Conservation (phyloP, 2,113 vertebrate genomes). For the Daubentonia madagascariensis region DNA sequence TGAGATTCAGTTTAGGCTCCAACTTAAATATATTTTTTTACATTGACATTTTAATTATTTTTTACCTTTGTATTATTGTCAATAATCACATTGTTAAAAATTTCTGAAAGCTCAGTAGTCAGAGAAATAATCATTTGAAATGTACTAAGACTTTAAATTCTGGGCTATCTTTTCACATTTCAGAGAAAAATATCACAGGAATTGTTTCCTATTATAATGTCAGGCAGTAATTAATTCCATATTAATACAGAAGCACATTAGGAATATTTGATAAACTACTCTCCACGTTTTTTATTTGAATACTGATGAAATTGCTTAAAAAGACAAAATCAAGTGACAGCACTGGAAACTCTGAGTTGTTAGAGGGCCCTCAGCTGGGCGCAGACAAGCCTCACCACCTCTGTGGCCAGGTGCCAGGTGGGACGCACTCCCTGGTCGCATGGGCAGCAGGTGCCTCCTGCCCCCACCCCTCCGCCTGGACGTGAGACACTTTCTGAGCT, state of each 20-base stretch:
- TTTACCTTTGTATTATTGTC: background rate
- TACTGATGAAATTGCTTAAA: background rate
- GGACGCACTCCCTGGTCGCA: too few relatives aligned
- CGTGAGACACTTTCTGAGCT: background rate
- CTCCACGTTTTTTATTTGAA: background rate
- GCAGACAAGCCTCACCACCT: too few relatives aligned
- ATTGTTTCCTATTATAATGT: background rate
- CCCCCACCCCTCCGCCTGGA: background rate
- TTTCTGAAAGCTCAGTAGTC: background rate
- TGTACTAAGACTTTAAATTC: background rate
- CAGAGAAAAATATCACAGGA: background rate
- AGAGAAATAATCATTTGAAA: background rate
- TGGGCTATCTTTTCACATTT: background rate
- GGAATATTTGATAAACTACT: background rate
- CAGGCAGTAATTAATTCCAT: slow-evolving; percentile 34
- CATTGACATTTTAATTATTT: background rate
- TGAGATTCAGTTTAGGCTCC: background rate
- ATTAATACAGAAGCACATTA: background rate
- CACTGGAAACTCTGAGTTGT: too few relatives aligned
- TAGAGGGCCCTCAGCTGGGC: background rate
- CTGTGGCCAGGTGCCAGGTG: too few relatives aligned
- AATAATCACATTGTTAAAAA: background rate
- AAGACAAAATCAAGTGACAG: background rate
- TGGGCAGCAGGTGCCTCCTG: too few relatives aligned
- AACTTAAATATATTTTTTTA: background rate